Percentiles rank a stretch among this genome's conserved stretches.
These are phyloP conservation scores for Pogonomyrmex californicus DNA, from an alignment of 1,140 invertebrate species.

Conservation along the genomic window DNA sequence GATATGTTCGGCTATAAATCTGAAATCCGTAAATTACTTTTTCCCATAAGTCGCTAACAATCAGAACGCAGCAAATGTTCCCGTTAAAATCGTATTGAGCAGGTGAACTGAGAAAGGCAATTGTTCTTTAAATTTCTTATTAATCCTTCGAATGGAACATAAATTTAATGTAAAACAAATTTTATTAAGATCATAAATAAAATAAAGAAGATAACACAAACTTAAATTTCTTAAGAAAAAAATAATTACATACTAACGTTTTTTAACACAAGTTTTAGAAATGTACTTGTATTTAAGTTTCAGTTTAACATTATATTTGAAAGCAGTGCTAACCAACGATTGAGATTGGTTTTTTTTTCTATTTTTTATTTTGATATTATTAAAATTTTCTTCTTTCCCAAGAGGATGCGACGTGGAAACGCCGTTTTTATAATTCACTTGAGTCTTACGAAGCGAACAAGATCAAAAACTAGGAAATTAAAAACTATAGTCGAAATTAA, in stretches of 20 bases:
- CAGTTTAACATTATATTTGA: not conserved
- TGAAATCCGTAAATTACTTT: constrained; percentile 75
- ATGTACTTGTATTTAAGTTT: not conserved
- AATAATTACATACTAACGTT: not conserved
- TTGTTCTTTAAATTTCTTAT: not conserved
- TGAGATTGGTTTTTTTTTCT: not conserved
- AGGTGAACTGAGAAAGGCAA: not conserved
- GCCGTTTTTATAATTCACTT: constrained; percentile 17
- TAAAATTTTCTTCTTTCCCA: not conserved
- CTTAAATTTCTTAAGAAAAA: not conserved
- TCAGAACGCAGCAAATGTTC: not conserved
- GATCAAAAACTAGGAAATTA: not conserved
- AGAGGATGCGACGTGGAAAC: not conserved
- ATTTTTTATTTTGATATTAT: not conserved
- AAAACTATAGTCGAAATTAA: constrained; percentile 13
- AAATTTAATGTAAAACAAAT: constrained; percentile 10
- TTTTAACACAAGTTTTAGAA: not conserved
- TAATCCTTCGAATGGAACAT: not conserved
- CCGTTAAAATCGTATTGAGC: not conserved
- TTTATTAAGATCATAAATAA: not conserved
- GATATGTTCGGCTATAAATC: constrained; percentile 54
- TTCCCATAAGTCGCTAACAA: constrained; percentile 61
- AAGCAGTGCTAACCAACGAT: not conserved
- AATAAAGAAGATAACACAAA: not conserved
- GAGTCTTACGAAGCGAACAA: not conserved